These are phyloP conservation scores for Epinotia bilunana DNA, from an alignment of 2,888 invertebrate species.

Conservation along the genomic window DNA sequence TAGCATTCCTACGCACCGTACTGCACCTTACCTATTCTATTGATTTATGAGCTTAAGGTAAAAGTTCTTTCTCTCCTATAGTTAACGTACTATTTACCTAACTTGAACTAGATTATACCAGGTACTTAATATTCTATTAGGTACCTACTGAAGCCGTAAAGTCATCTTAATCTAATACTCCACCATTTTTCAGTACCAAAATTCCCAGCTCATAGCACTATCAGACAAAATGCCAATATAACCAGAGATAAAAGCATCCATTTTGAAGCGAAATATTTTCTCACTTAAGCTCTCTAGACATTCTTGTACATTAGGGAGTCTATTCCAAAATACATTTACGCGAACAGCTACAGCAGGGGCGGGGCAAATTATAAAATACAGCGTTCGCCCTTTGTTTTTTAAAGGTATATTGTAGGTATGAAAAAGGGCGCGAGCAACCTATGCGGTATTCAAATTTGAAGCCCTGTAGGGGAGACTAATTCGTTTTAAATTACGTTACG, in stretches of 20 bases:
- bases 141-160: conserved; percentile 1
- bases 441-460: conserved; percentile 79
- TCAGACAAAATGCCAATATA: conserved; percentile 61
- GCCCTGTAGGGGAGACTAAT: conserved; percentile 80
- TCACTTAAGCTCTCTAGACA: conserved; percentile 65
- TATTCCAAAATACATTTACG: conserved; percentile 71
- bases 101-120: neutral
- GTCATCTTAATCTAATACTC: conserved; percentile 41
- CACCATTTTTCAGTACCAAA: conserved; percentile 40
- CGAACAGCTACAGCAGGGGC: conserved; percentile 58
- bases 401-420: conserved; percentile 65
- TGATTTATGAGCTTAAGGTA: no score
- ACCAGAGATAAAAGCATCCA: conserved; percentile 65
- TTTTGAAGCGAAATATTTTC: conserved; percentile 60
- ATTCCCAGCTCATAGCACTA: conserved; percentile 62
- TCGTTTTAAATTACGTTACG: conserved; percentile 84
- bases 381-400: conserved; percentile 79
- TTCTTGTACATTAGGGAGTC: conserved; percentile 74
- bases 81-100: no score
- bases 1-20: neutral
- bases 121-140: conserved; percentile 11
- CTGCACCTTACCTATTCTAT: no score
- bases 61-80: no score
- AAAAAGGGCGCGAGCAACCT: conserved; percentile 74
- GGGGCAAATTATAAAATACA: conserved; percentile 76